Evolutionary conservation across 2,797 vertebrate genomes (phyloP), one percentile per base, ranked within the genome.

Genomic region (Jordanella pulchra): DNA sequence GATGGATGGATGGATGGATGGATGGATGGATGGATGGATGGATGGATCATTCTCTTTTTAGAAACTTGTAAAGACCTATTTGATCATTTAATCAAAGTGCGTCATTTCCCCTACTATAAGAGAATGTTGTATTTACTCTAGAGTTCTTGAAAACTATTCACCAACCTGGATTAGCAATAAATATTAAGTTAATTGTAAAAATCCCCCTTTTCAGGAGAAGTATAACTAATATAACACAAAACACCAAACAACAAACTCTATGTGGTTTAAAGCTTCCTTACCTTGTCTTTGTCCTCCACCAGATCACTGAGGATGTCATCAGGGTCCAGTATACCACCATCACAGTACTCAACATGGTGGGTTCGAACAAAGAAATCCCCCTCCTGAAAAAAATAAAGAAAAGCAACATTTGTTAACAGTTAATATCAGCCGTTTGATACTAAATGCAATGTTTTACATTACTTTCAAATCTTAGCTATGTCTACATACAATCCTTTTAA

Each of bases 281-380:
- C 97, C 96, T 97, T 99, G 92, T 99, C 97, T 87, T 96, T 97
- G 93, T 99, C 97, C 91, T 99, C 98, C n/a, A 97, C 97, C 76
- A 99, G 95, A 94, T 99, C 98, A 71, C 96, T 95, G 81, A 99
- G 93, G 50, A 96, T 87, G 72, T 99, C 98, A 89, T 99, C 98
- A 9, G 96, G 97, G 90, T 99, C 97, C 89, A 99, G 88, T 83
- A 99, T 98, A 48, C 97, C 97, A 69, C 97, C 97, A 65, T 99
- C 97, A 81, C 95, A 97, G 79, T 99, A 97, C 78, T 99, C 97
- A 81, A 99, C 94, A 82, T 99, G 97, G 80, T 98, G 97, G 68
- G 97, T 98, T 84, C 95, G 96, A 66, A 99, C 95, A 93, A 96
- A 94, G 78, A 96, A 96, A 80, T 95, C 82, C 72, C 96, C 95